These are phyloP conservation scores for Volucella inflata DNA, from an alignment of 2,888 invertebrate genomes.

Conservation along the genomic window DNA sequence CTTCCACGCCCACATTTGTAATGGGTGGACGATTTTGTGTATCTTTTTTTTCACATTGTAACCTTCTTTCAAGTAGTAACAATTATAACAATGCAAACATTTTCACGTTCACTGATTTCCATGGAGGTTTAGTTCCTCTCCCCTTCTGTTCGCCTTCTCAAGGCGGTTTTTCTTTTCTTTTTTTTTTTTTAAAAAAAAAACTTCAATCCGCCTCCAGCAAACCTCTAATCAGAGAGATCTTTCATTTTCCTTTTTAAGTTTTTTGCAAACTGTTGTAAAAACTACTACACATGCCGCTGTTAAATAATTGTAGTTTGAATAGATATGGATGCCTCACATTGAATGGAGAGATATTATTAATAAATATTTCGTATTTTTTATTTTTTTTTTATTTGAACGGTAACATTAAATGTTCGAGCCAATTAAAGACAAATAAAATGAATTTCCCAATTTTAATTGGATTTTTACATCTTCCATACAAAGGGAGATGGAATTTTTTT, in stretches of 20 bases:
- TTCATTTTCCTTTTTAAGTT: neutral
- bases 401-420: conserved; percentile 26
- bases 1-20: conserved; percentile 39
- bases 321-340: too few species aligned
- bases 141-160: neutral
- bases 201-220: too few species aligned
- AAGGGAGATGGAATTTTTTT: neutral
- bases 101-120: conserved; percentile 41
- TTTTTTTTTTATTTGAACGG: neutral
- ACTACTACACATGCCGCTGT: neutral
- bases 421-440: conserved; percentile 45
- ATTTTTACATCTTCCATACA: conserved; percentile 19
- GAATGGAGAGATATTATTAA: too few species aligned
- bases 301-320: too few species aligned
- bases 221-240: too few species aligned
- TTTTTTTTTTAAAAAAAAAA: too few species aligned
- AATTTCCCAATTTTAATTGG: conserved; percentile 55
- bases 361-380: too few species aligned
- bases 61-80: neutral
- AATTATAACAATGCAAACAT: neutral
- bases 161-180: neutral
- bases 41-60: neutral
- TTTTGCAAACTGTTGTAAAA: neutral
- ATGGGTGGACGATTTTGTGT: conserved; percentile 32
- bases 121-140: neutral